Base-by-base conservation (phyloP, 2,888 invertebrate species). In the Trichogramma dendrolimi region DNA sequence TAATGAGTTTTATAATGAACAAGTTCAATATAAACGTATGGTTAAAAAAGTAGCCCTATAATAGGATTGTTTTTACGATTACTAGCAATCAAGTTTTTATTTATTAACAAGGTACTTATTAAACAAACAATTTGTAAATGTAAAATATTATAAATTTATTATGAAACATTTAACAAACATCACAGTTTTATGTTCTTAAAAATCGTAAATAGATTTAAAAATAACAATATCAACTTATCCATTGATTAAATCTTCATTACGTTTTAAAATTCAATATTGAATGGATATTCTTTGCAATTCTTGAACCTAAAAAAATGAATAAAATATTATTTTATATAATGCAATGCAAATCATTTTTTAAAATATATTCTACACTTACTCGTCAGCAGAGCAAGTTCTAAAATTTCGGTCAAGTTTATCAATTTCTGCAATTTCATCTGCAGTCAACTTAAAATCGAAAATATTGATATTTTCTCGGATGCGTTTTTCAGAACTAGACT, bases 391-490 rank as follows among this genome's bases (percentile, higher is more conserved):
- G 39, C 71, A 71, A 49, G 71, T 62, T 51, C 75, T 67, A 4
- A 69, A 68, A 41, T 74, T 73, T 48, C 71, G 70, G 62, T 81
- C 75, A 46, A 82, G 75, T 4, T 70, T 66, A 41, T 76, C 71
- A 10, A 83, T 71, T 4, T 63, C 52, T 6, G 70, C 65, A 69
- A 82, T 71, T 65, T 87, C 87, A 1, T 85, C 83, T 0, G 74
- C 68, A 0, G 80, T 73, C 58, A 88, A 76, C 55, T 83, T 77
- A 74, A 88, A 88, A 71, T 87, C 85, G 69, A 83, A 85, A 41
- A 88, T 83, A 58, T 85, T 68, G 68, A 85, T 82, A 76, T 89
- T 89, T 71, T 85, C 80, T 10, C 76, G 73, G 60, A 89, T 83
- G 40, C 87, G 80, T 0, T 76, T 69, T 67, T 82, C 82, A 5